Evolutionary conservation across 2,113 vertebrate genomes (phyloP), one percentile per base, ranked within the genome.

Genomic region (Anhinga anhinga): DNA sequence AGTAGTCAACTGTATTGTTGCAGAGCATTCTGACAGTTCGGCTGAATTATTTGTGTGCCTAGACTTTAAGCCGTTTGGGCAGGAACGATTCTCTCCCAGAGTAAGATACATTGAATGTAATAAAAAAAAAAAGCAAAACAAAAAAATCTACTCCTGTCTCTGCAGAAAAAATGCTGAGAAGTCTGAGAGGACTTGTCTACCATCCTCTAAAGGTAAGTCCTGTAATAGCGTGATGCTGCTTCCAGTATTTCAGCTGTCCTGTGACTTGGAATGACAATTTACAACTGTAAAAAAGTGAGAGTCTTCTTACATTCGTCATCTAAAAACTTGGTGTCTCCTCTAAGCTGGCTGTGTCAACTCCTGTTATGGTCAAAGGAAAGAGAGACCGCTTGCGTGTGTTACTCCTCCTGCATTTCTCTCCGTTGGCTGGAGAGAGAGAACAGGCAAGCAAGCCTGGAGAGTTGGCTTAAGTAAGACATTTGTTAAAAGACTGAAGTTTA

Each of bases 121-220:
- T 13, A 34, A 67, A 86, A 83, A 3, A 40, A 40, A 40, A 40
- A 40, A 40, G 8, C 38, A 40, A 40, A 45, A 16, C 44, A 18
- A 45, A 45, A 45, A 45, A 27, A 26, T 32, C 56, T 38, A 7
- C 17, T 95, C 85, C 42, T 94, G 27, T 96, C 53, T 86, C 77
- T 86, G 5, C 93, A 92, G 96, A 36, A 30, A 91, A 55, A 63
- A 98, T 98, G 98, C 94, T 98, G 95, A 97, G 96, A 53, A 84
- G 69, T 26, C 17, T 97, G 76, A 88, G 30, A 17, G 90, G 84
- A 22, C 71, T 98, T 1, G 2, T 92, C 42, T 83, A 6, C 72
- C 82, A 4, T 42, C 62, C 86, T 23, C 53, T 40, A 16, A 97
- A 93, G 97, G 98, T 98, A 34, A 98, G 97, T 86, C 17, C 47